Conservation (phyloP, 2,888 invertebrate species). For the Spicauda simplicius region DNA sequence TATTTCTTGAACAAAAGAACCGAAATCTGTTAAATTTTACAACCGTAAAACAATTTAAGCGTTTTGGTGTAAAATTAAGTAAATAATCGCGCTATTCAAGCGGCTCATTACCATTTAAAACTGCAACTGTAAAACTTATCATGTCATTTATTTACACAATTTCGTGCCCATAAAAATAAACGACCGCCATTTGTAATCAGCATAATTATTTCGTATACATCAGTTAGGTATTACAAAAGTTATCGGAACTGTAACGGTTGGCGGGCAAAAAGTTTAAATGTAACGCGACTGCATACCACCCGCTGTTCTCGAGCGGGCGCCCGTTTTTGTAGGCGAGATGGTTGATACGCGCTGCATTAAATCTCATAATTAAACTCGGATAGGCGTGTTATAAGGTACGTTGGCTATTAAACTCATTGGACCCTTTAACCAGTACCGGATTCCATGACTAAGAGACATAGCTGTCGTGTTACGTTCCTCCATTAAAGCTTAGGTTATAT, state of each 20-base stretch:
- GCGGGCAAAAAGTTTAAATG: constrained; percentile 26
- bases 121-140: not conserved
- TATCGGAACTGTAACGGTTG: constrained; percentile 19
- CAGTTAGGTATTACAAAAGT: constrained; percentile 15
- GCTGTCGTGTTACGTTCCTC: not conserved
- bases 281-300: constrained; percentile 43
- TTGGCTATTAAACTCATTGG: constrained; percentile 39
- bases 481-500: not conserved
- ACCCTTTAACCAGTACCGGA: constrained; percentile 26
- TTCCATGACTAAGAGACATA: constrained; percentile 14
- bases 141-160: constrained; percentile 3
- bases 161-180: constrained; percentile 24
- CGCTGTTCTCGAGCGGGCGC: constrained; percentile 46
- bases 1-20: too few relatives aligned
- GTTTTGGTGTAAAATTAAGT: too few relatives aligned
- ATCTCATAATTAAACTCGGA: constrained; percentile 64
- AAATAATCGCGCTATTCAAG: not conserved
- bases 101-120: not conserved
- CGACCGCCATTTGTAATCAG: constrained; percentile 16
- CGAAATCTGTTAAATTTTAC: not conserved
- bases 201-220: constrained; percentile 27
- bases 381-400: constrained; percentile 49
- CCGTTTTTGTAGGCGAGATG: constrained; percentile 58
- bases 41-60: not conserved
- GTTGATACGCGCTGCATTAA: constrained; percentile 61